phyloP scores from a whole-genome alignment of 2,113 vertebrate species.

The Ptilonorhynchus violaceus region DNA sequence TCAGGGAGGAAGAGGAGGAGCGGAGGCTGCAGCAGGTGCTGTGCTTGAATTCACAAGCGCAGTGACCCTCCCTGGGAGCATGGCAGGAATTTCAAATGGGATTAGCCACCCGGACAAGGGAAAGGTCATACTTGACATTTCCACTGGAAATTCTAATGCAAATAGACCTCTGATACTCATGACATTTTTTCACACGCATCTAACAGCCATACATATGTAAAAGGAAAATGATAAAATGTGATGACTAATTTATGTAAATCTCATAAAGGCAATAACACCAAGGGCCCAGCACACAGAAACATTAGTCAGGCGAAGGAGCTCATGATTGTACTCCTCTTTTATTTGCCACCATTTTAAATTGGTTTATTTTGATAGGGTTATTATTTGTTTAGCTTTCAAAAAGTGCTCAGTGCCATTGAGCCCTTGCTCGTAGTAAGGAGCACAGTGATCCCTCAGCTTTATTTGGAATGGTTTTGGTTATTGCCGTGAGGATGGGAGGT shows the following conservation, averaged over 20 bases:
- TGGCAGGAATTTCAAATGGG: slow-evolving; percentile 78
- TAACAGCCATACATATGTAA: slow-evolving; percentile 60
- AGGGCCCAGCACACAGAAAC: slow-evolving; percentile 10
- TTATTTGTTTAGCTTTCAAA: slow-evolving; percentile 1
- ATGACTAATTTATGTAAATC: slow-evolving; percentile 70
- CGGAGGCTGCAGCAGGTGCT: slow-evolving; percentile 65
- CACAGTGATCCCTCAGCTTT: not conserved
- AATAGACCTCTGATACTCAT: slow-evolving; percentile 66
- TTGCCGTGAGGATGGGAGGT: not conserved
- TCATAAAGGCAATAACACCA: slow-evolving; percentile 37
- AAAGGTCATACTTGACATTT: slow-evolving; percentile 81
- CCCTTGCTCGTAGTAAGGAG: not conserved
- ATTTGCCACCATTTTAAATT: not conserved
- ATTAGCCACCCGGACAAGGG: slow-evolving; percentile 79
- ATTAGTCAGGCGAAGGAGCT: slow-evolving; percentile 6
- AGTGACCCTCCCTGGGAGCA: slow-evolving; percentile 70
- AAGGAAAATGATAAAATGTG: slow-evolving; percentile 62
- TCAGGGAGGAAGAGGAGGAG: slow-evolving; percentile 39
- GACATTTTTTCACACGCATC: slow-evolving; percentile 62
- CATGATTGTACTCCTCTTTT: not conserved
- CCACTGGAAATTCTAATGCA: slow-evolving; percentile 81
- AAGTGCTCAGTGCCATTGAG: not conserved
- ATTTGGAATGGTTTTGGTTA: not conserved
- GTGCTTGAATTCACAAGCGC: slow-evolving; percentile 49
- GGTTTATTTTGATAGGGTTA: not conserved